Percentiles rank a stretch among this genome's conserved stretches.
Evolutionary conservation across 2,888 invertebrate species (phyloP).

Genomic region (Thymelicus acteon): DNA sequence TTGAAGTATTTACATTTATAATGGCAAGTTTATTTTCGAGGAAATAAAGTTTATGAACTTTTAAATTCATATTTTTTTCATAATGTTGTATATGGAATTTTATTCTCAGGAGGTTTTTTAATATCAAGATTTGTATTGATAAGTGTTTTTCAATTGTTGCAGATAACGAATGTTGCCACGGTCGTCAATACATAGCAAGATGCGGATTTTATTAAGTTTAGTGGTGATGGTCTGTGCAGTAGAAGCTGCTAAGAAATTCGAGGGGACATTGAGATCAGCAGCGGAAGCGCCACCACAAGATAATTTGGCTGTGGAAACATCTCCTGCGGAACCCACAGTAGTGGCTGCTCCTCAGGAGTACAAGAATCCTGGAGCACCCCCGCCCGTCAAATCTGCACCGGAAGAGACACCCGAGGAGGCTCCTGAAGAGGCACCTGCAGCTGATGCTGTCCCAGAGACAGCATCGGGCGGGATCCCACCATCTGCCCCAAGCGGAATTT

Average conservation of each 20-base stretch:
- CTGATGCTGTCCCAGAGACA: conserved; percentile 71
- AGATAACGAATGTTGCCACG: conserved; percentile 80
- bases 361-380: conserved; percentile 72
- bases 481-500: conserved; percentile 78
- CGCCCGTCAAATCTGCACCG: conserved; percentile 52
- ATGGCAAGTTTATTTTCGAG: conserved; percentile 32
- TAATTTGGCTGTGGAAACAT: conserved; percentile 76
- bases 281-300: conserved; percentile 80
- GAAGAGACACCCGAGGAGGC: conserved; percentile 52
- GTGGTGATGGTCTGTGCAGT: conserved; percentile 74
- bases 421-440: conserved; percentile 48
- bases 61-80: background rate
- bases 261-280: conserved; percentile 76
- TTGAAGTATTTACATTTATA: conserved; percentile 4
- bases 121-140: conserved; percentile 12
- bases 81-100: background rate
- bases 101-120: no score
- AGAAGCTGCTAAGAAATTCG: conserved; percentile 78
- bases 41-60: conserved; percentile 24
- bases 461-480: conserved; percentile 76
- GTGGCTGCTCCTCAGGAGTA: conserved; percentile 77
- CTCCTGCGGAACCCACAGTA: conserved; percentile 72
- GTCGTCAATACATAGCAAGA: conserved; percentile 68
- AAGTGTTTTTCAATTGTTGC: conserved; percentile 70
- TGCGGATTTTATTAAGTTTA: conserved; percentile 78